Percentiles rank a stretch among this genome's conserved stretches.
These are phyloP conservation scores for Cephus spinipes DNA, from an alignment of 2,888 invertebrate genomes.

Conservation along the genomic window DNA sequence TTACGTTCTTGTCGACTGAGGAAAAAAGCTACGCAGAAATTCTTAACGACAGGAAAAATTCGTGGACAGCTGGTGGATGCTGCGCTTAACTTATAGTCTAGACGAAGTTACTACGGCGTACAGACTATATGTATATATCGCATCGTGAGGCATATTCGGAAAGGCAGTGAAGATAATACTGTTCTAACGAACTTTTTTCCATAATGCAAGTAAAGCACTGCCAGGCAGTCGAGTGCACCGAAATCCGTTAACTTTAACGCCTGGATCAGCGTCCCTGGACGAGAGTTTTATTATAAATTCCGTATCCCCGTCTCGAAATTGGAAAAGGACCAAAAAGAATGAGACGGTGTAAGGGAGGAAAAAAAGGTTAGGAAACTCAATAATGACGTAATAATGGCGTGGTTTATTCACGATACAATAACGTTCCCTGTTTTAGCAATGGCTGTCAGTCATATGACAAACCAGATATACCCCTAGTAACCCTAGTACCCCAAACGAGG, in stretches of 20 bases:
- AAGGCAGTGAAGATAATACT: constrained; percentile 36
- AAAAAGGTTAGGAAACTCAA: constrained; percentile 6
- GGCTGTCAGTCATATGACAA: no score
- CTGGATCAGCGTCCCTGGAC: constrained; percentile 25
- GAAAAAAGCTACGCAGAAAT: neutral
- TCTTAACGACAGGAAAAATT: neutral
- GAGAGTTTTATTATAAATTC: constrained; percentile 44
- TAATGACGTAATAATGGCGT: neutral
- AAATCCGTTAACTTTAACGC: constrained; percentile 49
- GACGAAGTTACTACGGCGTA: neutral
- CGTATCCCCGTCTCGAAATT: constrained; percentile 11
- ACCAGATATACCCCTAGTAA: no score
- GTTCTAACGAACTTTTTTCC: constrained; percentile 55
- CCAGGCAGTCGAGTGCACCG: constrained; percentile 45
- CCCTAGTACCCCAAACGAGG: no score
- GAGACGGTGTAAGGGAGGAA: neutral
- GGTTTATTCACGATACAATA: constrained; percentile 8
- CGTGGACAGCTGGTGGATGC: neutral
- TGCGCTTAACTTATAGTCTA: neutral
- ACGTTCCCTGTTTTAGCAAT: no score
- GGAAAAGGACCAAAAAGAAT: neutral
- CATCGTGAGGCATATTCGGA: neutral
- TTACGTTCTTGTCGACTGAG: neutral
- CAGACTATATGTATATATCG: neutral
- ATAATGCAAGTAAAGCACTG: constrained; percentile 58